Conservation (phyloP, 2,113 vertebrate genomes). For the Bungarus multicinctus region DNA sequence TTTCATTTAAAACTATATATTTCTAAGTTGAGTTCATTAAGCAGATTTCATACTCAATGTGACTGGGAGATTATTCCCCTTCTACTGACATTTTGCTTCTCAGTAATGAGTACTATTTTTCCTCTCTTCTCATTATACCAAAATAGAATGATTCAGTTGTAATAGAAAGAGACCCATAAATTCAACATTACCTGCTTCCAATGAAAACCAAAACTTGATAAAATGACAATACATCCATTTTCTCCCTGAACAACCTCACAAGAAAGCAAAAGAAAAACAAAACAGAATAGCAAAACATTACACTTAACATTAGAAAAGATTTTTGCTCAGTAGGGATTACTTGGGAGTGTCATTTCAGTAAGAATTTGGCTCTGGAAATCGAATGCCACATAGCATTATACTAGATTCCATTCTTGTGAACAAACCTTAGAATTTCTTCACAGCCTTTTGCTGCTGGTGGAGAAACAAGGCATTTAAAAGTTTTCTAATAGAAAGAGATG, state of each 20-base stretch:
- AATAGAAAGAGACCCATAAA: neutral
- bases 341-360: neutral
- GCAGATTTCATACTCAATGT: neutral
- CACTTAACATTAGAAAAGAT: neutral
- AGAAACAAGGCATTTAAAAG: neutral
- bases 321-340: neutral
- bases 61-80: neutral
- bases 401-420: neutral
- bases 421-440: neutral
- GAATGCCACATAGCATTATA: neutral
- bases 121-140: neutral
- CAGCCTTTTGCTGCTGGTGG: neutral
- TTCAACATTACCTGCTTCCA: neutral
- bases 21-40: neutral
- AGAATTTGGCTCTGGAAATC: neutral
- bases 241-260: neutral
- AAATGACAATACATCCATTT: neutral
- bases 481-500: neutral
- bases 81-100: neutral
- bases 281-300: neutral
- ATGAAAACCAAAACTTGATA: neutral
- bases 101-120: neutral
- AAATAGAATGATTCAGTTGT: neutral
- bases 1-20: neutral
- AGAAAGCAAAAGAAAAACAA: neutral